Evolutionary conservation across 1,140 invertebrate species (phyloP).

Genomic region (Armadillidium nasatum): DNA sequence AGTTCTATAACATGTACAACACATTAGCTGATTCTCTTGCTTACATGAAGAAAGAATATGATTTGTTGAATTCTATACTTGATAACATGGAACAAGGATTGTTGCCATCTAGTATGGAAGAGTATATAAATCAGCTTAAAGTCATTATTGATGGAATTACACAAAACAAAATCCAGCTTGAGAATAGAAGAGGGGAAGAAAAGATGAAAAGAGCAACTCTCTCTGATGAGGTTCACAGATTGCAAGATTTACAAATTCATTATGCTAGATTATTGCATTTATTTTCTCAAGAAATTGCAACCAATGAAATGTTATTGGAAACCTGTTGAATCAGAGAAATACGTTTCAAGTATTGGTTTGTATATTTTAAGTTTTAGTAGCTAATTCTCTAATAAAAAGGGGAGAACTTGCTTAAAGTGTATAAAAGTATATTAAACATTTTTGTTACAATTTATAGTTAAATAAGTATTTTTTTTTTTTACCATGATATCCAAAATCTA

Average conservation of each 20-base stretch:
- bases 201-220: background rate
- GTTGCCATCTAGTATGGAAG: background rate
- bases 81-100: slow-evolving; percentile 73
- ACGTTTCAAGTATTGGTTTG: too few species aligned
- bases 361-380: too few species aligned
- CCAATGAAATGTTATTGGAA: slow-evolving; percentile 11
- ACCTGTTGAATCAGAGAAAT: background rate
- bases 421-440: too few species aligned
- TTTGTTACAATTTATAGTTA: too few species aligned
- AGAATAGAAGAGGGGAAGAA: background rate
- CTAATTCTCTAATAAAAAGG: too few species aligned
- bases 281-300: slow-evolving; percentile 1
- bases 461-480: too few species aligned
- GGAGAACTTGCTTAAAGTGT: too few species aligned
- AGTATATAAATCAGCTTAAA: background rate
- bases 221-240: background rate
- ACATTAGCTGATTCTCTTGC: slow-evolving; percentile 87
- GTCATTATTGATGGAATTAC: slow-evolving; percentile 4
- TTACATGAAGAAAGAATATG: slow-evolving; percentile 86
- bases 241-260: background rate
- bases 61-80: slow-evolving; percentile 86
- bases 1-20: slow-evolving; percentile 94
- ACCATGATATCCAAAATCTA: too few species aligned
- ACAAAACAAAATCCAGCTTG: background rate
- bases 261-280: background rate